A percentile compares a stretch with the other conserved stretches of the same genome.
These are phyloP conservation scores for Eupsilia transversa DNA, from an alignment of 2,888 invertebrate genomes.

Conservation along the genomic window DNA sequence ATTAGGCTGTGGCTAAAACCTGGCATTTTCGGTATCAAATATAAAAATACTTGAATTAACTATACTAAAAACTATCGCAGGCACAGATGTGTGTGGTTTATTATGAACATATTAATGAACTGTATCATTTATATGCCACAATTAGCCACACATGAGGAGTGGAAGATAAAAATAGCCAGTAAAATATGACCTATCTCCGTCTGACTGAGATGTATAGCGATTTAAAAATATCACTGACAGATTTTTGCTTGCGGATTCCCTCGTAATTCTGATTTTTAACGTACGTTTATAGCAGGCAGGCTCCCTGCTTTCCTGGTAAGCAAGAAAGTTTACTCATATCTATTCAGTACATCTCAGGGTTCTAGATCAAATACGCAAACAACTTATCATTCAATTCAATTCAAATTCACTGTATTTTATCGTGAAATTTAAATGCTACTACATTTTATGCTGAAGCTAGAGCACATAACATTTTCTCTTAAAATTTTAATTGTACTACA, in stretches of 20 bases:
- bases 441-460: background rate
- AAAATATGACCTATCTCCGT: constrained; percentile 55
- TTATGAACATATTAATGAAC: constrained; percentile 35
- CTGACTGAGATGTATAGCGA: constrained; percentile 56
- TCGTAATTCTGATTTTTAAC: background rate
- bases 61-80: background rate
- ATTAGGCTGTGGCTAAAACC: too few species aligned
- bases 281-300: background rate
- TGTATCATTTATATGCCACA: constrained; percentile 57
- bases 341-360: constrained; percentile 39
- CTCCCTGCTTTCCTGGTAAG: background rate
- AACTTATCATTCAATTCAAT: constrained; percentile 43
- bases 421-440: constrained; percentile 25
- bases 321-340: constrained; percentile 38
- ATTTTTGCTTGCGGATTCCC: constrained; percentile 41
- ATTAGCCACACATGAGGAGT: constrained; percentile 46
- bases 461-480: constrained; percentile 2
- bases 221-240: constrained; percentile 59
- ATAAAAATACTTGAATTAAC: background rate
- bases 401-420: constrained; percentile 50
- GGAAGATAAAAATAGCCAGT: constrained; percentile 48
- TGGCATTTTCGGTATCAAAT: background rate
- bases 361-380: constrained; percentile 41
- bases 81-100: constrained; percentile 30
- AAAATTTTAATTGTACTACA: constrained; percentile 20